A percentile compares a stretch with the other conserved stretches of the same genome.
phyloP scores from a whole-genome alignment of 1,140 invertebrate species.

The Neodiprion lecontei region DNA sequence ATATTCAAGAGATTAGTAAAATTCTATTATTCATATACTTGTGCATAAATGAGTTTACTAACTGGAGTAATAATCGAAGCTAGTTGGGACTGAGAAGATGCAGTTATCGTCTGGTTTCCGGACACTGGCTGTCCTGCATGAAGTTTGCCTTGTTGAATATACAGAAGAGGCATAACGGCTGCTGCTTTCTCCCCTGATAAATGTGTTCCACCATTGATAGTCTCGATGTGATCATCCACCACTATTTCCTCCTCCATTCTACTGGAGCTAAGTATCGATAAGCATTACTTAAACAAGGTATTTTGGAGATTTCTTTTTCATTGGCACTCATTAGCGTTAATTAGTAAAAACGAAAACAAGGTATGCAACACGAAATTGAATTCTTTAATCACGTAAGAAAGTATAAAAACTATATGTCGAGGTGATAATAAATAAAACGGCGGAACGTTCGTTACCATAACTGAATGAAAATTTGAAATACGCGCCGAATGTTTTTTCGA shows the following conservation, averaged over 20 bases:
- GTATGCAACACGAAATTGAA: no score
- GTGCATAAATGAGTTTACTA: constrained; percentile 16
- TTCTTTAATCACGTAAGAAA: no score
- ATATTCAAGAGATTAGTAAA: neutral
- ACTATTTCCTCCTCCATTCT: constrained; percentile 58
- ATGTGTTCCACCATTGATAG: constrained; percentile 31
- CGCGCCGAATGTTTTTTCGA: no score
- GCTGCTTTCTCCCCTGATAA: constrained; percentile 40
- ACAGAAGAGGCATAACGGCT: constrained; percentile 54
- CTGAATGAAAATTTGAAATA: no score
- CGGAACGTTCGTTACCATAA: no score
- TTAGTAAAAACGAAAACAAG: no score
- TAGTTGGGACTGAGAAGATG: constrained; percentile 41
- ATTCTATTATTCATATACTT: neutral
- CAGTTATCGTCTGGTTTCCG: constrained; percentile 46
- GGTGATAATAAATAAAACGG: no score
- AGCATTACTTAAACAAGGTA: no score
- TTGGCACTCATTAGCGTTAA: no score
- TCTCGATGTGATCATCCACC: constrained; percentile 47
- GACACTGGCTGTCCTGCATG: constrained; percentile 42
- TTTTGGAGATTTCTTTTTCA: no score
- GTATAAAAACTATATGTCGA: no score
- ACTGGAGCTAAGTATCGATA: neutral
- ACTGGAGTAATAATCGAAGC: constrained; percentile 54
- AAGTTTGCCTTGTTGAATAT: constrained; percentile 54